Evolutionary conservation across 2,113 vertebrate species (phyloP), one percentile per base, ranked within the genome.

Genomic region (Psammodynastes pulverulentus): DNA sequence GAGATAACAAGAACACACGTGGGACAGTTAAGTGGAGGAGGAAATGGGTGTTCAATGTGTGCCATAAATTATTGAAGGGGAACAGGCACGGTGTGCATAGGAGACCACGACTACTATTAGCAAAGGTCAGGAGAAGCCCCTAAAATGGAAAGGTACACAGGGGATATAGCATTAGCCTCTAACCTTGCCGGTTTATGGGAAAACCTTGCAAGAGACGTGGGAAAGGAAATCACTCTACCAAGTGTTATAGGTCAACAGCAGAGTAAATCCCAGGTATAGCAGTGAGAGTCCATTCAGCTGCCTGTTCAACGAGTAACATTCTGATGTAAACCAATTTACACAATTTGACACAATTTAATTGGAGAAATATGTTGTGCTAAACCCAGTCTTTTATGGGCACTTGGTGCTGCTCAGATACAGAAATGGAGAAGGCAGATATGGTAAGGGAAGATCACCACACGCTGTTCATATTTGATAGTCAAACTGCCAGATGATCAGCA

Each of bases 1-100:
- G 96, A 97, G 96, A 96, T 95, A 97, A 97, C 96, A 97, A 96
- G 96, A 96, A 94, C 95, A 94, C 94, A 97, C 3, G 0, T 93
- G 93, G 94, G 84, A 97, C 84, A 95, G 84, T 93, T 95, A 95
- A 95, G 94, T 88, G 94, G 94, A 97, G 95, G 94, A 97, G 96
- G 96, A 97, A 97, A 97, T 96, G 96, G 95, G 93, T 95, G 96
- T 96, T 96, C 95, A 96, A 93, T 94, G 91, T 94, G 91, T 93
- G 92, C 52, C 91, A 95, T 97, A 97, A 97, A 97, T 96, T 96
- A 95, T 89, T 86, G 94, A 92, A 95, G 86, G 86, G 95, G 89
- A 96, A 89, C 95, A 94, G 94, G 95, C 95, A 95, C 90, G 94
- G 94, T 93, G 94, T 96, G 93, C 96, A 97, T 96, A 96, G 95